Base-by-base conservation (phyloP, 2,797 vertebrate genomes). In the Philypnodon macrostomus region DNA sequence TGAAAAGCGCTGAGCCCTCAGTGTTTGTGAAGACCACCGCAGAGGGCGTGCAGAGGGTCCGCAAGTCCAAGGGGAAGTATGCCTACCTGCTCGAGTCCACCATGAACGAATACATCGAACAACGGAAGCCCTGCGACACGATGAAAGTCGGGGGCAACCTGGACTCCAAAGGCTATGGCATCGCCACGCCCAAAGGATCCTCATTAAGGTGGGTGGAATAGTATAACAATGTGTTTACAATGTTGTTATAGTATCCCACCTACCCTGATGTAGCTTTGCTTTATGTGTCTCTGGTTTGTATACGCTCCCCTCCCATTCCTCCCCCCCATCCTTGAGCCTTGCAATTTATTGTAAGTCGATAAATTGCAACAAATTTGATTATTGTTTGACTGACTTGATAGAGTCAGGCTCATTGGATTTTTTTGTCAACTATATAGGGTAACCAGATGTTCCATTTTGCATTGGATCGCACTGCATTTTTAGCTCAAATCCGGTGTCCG, bases 151-250 rank as follows among this genome's bases (percentile, higher is more conserved):
- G 97, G 84, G 97, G 97, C 52, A 99, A 99, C 92, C 94, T 99
- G 91, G 97, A 99, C 89, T 99, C 97, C 89, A 99, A 99, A 88
- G 97, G 97, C 89, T 99, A 99, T 70, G 97, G 97, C 83, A 98
- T 99, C 87, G 97, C 97, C 78, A 99, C 97, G 83, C 97, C 97
- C 84, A 99, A 99, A 94, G 95, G 94, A 95, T 99, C 97, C 89
- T 94, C 96, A 98, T 98, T 98, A 98, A 99, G 97, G 97, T 99
- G 97, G 97, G 97, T 99, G 97, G 97, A 99, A 97, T 99, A 99
- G 96, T 99, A 99, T 99, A 99, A 99, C 97, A 98, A 99, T 99
- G 93, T 99, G 94, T 91, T 90, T n/a, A n/a, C 89, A 93, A 97
- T 98, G 95, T 99, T 98, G 96, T 98, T 99, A 99, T 98, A 98